These are phyloP conservation scores for Trypoxylon attenuatum DNA, from an alignment of 2,888 invertebrate genomes.

Conservation along the genomic window DNA sequence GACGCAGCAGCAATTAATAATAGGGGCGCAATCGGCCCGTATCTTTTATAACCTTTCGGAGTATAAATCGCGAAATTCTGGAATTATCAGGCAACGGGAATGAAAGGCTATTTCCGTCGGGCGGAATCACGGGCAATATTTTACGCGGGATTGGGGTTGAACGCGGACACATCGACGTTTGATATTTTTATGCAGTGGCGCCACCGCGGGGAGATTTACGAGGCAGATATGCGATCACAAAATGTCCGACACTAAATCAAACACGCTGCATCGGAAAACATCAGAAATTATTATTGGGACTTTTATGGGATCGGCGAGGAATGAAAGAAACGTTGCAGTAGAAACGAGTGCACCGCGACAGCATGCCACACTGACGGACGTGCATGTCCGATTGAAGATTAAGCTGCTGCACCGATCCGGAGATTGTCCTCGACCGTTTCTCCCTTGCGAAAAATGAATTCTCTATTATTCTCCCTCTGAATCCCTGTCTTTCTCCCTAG, in stretches of 20 bases:
- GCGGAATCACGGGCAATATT: constrained; percentile 70
- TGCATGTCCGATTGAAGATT: constrained; percentile 17
- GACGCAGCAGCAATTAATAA: constrained; percentile 52
- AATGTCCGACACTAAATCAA: constrained; percentile 75
- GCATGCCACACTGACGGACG: constrained; percentile 22
- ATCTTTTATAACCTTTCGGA: constrained; percentile 57
- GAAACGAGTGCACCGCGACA: constrained; percentile 40
- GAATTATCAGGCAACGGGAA: constrained; percentile 60
- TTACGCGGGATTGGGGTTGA: constrained; percentile 71
- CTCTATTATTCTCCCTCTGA: not conserved
- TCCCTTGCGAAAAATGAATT: too few species aligned
- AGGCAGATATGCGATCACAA: constrained; percentile 75
- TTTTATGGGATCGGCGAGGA: constrained; percentile 71
- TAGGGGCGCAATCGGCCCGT: constrained; percentile 53
- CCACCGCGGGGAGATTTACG: constrained; percentile 73
- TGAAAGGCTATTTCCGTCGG: constrained; percentile 66
- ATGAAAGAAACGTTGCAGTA: constrained; percentile 52
- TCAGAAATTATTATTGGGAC: constrained; percentile 75
- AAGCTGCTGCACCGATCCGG: not conserved
- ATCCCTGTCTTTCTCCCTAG: too few species aligned
- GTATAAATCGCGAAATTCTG: constrained; percentile 61
- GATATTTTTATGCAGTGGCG: constrained; percentile 73
- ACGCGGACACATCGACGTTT: constrained; percentile 73
- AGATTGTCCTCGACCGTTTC: not conserved
- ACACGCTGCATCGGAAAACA: constrained; percentile 74